phyloP scores from a whole-genome alignment of 2,888 invertebrate species.

The Hemaris fuciformis region DNA sequence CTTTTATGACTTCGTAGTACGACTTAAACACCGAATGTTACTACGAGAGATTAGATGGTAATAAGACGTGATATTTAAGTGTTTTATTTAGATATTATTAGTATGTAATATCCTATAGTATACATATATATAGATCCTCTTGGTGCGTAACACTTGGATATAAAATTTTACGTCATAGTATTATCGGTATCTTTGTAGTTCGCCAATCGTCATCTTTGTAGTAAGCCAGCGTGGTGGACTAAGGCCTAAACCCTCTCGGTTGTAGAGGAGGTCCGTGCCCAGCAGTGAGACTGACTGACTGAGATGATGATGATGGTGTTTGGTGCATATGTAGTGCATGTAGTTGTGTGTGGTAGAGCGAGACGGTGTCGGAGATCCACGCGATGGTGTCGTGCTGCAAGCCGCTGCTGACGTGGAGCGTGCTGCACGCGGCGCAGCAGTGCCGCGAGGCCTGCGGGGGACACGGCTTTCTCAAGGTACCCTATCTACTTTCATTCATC shows the following conservation, averaged over 20 bases:
- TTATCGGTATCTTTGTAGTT: too few species aligned
- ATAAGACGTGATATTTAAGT: background rate
- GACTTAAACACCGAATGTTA: background rate
- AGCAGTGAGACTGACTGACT: too few species aligned
- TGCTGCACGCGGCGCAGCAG: constrained; percentile 88
- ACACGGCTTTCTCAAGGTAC: constrained; percentile 81
- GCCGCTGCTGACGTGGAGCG: constrained; percentile 88
- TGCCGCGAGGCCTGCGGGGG: constrained; percentile 94
- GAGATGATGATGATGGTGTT: too few species aligned
- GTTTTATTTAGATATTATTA: background rate
- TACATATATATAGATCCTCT: too few species aligned
- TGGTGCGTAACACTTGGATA: too few species aligned
- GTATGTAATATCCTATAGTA: too few species aligned
- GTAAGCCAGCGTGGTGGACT: too few species aligned
- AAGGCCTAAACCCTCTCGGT: too few species aligned
- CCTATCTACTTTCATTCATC: background rate
- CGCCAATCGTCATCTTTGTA: too few species aligned
- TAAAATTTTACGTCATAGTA: too few species aligned
- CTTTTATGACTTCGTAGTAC: background rate
- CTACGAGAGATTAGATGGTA: background rate
- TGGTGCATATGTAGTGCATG: too few species aligned
- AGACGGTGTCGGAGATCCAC: constrained; percentile 86
- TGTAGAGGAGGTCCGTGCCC: too few species aligned
- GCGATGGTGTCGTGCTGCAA: constrained; percentile 85
- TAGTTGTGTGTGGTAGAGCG: constrained; percentile 68